Percentiles rank a stretch among this genome's conserved stretches.
These are phyloP conservation scores for Mesopsocus fuscifrons DNA, from an alignment of 2,888 invertebrate genomes.

Conservation along the genomic window DNA sequence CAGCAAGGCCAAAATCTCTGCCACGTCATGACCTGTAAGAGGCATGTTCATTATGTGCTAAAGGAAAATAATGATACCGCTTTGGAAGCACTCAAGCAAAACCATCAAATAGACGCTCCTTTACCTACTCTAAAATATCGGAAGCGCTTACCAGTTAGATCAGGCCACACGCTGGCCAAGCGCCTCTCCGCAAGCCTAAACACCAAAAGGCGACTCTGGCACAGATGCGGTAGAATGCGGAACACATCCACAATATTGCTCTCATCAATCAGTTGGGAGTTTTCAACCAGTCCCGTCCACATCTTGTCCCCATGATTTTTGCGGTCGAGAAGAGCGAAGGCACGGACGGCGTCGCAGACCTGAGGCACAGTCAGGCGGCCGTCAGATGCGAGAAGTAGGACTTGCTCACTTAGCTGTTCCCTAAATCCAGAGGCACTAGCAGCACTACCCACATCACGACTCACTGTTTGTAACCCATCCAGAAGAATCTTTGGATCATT, in stretches of 20 bases:
- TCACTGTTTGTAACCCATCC: constrained; percentile 24
- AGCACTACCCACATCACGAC: constrained; percentile 22
- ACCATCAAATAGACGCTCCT: too few species aligned
- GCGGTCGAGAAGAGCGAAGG: constrained; percentile 32
- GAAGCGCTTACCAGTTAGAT: too few species aligned
- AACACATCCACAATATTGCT: constrained; percentile 36
- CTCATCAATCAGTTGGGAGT: constrained; percentile 34
- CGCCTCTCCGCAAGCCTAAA: constrained; percentile 37
- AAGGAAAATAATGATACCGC: too few species aligned
- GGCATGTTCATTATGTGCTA: too few species aligned
- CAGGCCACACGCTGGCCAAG: constrained; percentile 34
- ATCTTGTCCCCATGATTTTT: constrained; percentile 36
- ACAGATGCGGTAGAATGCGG: constrained; percentile 33
- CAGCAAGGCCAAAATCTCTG: constrained; percentile 26
- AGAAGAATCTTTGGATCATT: constrained; percentile 25
- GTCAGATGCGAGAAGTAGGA: constrained; percentile 37
- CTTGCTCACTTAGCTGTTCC: constrained; percentile 38
- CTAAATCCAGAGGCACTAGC: constrained; percentile 22
- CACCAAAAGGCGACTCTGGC: constrained; percentile 37
- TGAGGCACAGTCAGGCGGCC: constrained; percentile 36
- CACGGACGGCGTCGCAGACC: constrained; percentile 31
- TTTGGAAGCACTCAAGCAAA: too few species aligned
- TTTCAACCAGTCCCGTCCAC: constrained; percentile 42
- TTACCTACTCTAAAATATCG: too few species aligned
- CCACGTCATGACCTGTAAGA: constrained; percentile 28